Evolutionary conservation across 1,140 invertebrate genomes (phyloP).

Genomic region (Stenopsyche tienmushanensis): DNA sequence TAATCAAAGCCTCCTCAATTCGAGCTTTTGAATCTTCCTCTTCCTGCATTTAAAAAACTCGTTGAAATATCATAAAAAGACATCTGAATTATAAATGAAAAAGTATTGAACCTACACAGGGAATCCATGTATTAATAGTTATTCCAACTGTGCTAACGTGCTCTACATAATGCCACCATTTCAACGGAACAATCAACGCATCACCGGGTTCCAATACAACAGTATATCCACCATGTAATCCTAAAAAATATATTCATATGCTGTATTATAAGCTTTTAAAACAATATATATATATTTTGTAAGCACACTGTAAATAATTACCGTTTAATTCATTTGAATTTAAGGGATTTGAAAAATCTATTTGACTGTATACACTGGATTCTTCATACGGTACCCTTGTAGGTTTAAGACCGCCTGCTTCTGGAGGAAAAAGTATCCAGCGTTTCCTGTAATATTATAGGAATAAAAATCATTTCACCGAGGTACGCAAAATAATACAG

Average conservation of each 20-base stretch:
- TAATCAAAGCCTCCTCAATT: constrained; percentile 52
- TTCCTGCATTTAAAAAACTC: constrained; percentile 47
- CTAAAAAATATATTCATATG: constrained; percentile 45
- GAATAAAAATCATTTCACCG: constrained; percentile 41
- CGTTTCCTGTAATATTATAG: constrained; percentile 68
- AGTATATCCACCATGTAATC: constrained; percentile 52
- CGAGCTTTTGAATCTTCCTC: constrained; percentile 47
- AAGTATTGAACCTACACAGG: constrained; percentile 56
- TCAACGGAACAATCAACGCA: constrained; percentile 81
- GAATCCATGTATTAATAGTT: constrained; percentile 87
- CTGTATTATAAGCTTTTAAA: constrained; percentile 9
- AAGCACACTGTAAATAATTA: constrained; percentile 35
- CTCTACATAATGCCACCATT: constrained; percentile 98
- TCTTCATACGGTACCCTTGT: constrained; percentile 95
- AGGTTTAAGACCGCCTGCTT: constrained; percentile 69
- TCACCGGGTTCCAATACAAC: constrained; percentile 77
- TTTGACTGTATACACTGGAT: constrained; percentile 88
- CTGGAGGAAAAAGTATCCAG: constrained; percentile 91
- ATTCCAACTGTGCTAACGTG: constrained; percentile 70
- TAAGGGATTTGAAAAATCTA: constrained; percentile 73
- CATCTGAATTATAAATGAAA: not conserved
- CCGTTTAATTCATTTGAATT: constrained; percentile 50
- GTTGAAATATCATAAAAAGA: not conserved
- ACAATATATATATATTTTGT: constrained; percentile 17
- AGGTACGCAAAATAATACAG: no score